Conservation (phyloP, 1,140 invertebrate genomes). For the Polypedilum pembai region DNA sequence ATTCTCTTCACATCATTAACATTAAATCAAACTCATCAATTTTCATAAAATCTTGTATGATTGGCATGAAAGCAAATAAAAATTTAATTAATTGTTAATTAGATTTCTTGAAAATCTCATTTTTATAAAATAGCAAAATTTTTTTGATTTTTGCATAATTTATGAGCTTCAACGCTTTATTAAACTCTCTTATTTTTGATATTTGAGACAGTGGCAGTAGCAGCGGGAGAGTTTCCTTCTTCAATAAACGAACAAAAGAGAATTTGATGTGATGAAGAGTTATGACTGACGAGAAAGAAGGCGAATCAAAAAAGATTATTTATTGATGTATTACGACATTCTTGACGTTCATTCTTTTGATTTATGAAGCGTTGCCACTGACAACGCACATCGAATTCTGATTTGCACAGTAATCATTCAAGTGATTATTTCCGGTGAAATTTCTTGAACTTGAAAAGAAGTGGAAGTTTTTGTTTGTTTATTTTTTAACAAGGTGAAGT, state of each 20-base stretch:
- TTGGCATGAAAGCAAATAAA: background rate
- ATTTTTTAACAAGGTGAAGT: too few relatives aligned
- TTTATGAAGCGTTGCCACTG: slow-evolving; percentile 3
- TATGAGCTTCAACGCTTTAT: background rate
- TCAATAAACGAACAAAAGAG: background rate
- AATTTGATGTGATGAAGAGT: background rate
- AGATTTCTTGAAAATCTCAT: background rate
- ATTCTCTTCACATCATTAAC: too few relatives aligned
- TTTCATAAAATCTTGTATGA: too few relatives aligned
- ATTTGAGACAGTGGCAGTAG: background rate
- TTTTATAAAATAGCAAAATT: background rate
- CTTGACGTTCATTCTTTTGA: background rate
- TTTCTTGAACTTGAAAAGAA: too few relatives aligned
- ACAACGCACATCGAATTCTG: background rate
- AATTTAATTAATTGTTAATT: background rate
- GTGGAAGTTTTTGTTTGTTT: too few relatives aligned
- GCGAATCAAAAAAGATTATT: background rate
- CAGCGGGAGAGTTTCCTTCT: background rate
- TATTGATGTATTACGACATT: slow-evolving; percentile 12
- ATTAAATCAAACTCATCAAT: too few relatives aligned
- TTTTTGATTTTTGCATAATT: background rate
- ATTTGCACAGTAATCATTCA: background rate
- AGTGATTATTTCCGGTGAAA: too few relatives aligned
- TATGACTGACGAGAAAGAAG: background rate
- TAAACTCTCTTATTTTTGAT: too few relatives aligned